Base-by-base conservation (phyloP, 2,113 vertebrate genomes). In the Phyllostomus discolor region DNA sequence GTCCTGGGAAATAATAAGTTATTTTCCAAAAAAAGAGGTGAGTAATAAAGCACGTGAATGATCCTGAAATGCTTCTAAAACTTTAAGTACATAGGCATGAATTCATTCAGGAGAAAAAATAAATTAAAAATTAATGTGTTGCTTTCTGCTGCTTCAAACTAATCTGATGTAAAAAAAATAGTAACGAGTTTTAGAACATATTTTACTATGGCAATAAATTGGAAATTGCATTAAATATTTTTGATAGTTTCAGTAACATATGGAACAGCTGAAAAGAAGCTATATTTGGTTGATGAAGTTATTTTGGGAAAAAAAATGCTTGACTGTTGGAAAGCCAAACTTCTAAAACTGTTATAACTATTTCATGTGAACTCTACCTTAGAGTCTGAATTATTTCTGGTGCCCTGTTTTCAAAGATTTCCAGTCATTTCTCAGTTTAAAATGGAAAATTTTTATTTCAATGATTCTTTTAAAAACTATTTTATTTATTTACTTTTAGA, bases 11-110 rank as follows among this genome's bases (percentile, higher is more conserved):
- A 17, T 92, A 90, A 82, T 92, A 75, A 64, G 92, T 9, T 78
- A 70, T 20, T 97, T 92, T 87, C 89, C 88, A 72, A 80, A 96
- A 88, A 48, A 92, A 92, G 75, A 76, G 38, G 75, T 93, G 43
- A 97, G 84, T 93, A 91, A 84, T 86, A 33, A 86, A 75, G 64
- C 64, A 69, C 26, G 22, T 17, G 35, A 90, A 46, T 46, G 50
- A 7, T 48, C 9, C 9, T 9, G 38, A 96, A 83, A 88, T 97
- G 50, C 12, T 35, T 94, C 2, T 95, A 67, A 95, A 90, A 96
- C 70, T 87, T 52, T 87, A 62, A 78, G 52, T 90, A 57, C 15
- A 59, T n/a, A 90, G 7, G 11, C 9, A n/a, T 72, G 16, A 95
- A 43, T 78, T 70, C 33, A 91, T 57, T 94, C 76, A 83, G 54